These are phyloP conservation scores for Chloebia gouldiae DNA, from an alignment of 2,113 vertebrate species.

Conservation along the genomic window DNA sequence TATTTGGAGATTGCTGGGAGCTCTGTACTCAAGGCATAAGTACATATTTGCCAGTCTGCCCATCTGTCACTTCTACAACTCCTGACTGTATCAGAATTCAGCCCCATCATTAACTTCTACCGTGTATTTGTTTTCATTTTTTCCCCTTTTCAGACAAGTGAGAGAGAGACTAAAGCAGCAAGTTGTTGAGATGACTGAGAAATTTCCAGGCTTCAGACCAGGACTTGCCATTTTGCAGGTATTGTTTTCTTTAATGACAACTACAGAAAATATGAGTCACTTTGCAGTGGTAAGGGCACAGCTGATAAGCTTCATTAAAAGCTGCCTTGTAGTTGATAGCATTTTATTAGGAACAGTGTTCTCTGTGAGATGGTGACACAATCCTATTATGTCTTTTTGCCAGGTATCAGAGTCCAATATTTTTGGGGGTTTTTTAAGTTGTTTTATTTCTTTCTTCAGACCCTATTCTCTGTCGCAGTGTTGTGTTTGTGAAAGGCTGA, in stretches of 20 bases:
- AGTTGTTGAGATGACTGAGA: slow-evolving; percentile 84
- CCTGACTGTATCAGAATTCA: background rate
- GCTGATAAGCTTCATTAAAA: background rate
- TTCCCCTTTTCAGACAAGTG: slow-evolving; percentile 79
- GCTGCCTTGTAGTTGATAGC: background rate
- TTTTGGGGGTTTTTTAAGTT: rapidly evolving
- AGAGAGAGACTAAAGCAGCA: slow-evolving; percentile 85
- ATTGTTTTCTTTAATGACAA: background rate
- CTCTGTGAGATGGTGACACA: background rate
- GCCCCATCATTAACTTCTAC: background rate
- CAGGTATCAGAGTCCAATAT: background rate
- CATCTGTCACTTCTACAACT: background rate
- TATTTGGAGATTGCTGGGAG: background rate
- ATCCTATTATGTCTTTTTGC: background rate
- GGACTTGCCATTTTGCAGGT: slow-evolving; percentile 96
- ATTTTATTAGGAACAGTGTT: background rate
- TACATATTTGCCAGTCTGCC: background rate
- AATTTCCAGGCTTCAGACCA: slow-evolving; percentile 84
- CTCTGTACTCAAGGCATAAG: background rate
- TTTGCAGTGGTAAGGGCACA: background rate
- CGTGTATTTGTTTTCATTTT: background rate
- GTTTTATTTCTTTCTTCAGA: background rate
- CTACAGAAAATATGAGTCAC: background rate
- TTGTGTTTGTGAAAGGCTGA: background rate
- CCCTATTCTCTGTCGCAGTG: background rate